Percentiles rank a stretch among this genome's conserved stretches.
These are phyloP conservation scores for Holotrichia oblita DNA, from an alignment of 1,140 invertebrate species.

Conservation along the genomic window DNA sequence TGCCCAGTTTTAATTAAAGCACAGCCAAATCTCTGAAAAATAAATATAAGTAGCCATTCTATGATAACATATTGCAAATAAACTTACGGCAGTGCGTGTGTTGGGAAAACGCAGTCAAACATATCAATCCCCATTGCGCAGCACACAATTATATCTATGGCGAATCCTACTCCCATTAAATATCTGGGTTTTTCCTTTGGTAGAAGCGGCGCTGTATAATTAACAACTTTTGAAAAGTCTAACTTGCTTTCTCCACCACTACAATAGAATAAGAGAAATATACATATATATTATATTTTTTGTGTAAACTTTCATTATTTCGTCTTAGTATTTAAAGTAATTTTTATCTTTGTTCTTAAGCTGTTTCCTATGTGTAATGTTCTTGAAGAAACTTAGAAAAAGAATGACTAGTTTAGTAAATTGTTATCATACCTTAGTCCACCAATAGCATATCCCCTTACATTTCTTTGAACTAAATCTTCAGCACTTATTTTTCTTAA, in stretches of 20 bases:
- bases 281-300: too few species aligned
- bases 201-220: constrained; percentile 85
- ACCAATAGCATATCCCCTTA: constrained; percentile 95
- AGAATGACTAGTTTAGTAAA: too few species aligned
- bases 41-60: constrained; percentile 52
- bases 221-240: constrained; percentile 96
- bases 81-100: constrained; percentile 91
- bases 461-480: constrained; percentile 84
- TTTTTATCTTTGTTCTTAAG: too few species aligned
- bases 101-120: constrained; percentile 99
- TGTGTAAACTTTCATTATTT: too few species aligned
- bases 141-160: constrained; percentile 96
- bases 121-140: constrained; percentile 96
- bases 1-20: constrained; percentile 86
- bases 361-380: too few species aligned
- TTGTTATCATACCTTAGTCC: constrained; percentile 81
- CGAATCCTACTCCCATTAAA: constrained; percentile 97
- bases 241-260: constrained; percentile 97
- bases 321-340: too few species aligned
- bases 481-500: constrained; percentile 84
- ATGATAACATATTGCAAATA: constrained; percentile 10
- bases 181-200: constrained; percentile 93
- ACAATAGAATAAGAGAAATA: constrained; percentile 55
- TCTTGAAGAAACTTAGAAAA: too few species aligned
- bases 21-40: constrained; percentile 91